A percentile compares a stretch with the other conserved stretches of the same genome.
phyloP scores from a whole-genome alignment of 1,140 invertebrate species.

The Neodiprion lecontei region DNA sequence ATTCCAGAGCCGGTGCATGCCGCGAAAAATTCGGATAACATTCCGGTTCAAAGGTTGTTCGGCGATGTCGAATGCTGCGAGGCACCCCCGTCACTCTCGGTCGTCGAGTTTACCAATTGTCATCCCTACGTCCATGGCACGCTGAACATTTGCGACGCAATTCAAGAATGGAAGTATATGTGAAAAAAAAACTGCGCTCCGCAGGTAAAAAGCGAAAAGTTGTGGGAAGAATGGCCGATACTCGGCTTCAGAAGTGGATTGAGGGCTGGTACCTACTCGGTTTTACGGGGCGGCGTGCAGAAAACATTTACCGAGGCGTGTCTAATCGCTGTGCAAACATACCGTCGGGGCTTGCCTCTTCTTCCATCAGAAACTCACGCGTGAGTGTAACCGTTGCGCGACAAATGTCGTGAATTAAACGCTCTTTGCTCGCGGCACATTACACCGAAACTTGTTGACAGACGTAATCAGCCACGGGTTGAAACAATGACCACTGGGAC shows the following conservation, averaged over 20 bases:
- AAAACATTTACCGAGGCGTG: slow-evolving; percentile 2
- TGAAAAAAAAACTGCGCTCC: neutral
- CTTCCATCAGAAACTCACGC: neutral
- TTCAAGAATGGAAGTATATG: too few relatives aligned
- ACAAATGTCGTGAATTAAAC: neutral
- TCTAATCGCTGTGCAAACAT: slow-evolving; percentile 12
- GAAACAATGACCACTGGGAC: neutral
- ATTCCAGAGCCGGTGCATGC: neutral
- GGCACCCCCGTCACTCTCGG: too few relatives aligned
- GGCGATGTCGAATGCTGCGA: too few relatives aligned
- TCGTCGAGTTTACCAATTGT: too few relatives aligned
- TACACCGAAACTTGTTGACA: neutral
- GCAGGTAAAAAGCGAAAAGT: neutral
- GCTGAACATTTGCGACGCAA: too few relatives aligned
- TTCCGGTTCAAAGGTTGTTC: too few relatives aligned
- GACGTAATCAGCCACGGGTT: neutral
- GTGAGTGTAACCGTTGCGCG: neutral
- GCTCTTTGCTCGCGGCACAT: neutral
- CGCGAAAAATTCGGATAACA: too few relatives aligned
- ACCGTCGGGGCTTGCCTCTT: neutral
- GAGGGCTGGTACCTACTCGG: neutral
- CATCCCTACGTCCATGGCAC: too few relatives aligned
- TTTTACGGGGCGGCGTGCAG: neutral
- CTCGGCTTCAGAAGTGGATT: neutral
- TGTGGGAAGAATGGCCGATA: neutral